Conservation (phyloP, 1,140 invertebrate genomes). For the Anthonomus grandis region DNA sequence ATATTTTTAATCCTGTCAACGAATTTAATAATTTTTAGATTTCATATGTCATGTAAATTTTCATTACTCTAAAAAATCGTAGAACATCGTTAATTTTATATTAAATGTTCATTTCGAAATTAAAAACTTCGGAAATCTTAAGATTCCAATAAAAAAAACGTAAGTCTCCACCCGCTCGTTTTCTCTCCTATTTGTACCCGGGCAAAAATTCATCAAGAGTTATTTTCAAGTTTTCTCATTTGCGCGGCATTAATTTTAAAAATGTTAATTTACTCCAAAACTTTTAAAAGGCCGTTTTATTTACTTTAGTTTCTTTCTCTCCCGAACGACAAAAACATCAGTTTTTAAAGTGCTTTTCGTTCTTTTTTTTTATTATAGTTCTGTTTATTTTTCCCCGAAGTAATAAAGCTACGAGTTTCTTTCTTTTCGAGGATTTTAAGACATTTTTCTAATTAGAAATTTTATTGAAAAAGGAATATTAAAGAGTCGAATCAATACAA, state of each 20-base stretch:
- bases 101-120: no score
- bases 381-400: no score
- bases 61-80: no score
- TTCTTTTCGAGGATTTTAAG: no score
- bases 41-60: no score
- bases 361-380: background rate
- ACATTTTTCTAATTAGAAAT: background rate
- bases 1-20: no score
- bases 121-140: no score
- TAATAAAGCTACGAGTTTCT: no score
- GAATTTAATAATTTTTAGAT: no score
- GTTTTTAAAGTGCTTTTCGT: conserved; percentile 7
- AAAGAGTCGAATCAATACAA: background rate
- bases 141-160: conserved; percentile 14
- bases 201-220: conserved; percentile 13
- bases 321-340: background rate
- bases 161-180: background rate
- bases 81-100: no score
- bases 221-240: conserved; percentile 23
- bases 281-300: conserved; percentile 15
- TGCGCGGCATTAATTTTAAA: conserved; percentile 24
- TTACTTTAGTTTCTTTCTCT: conserved; percentile 3
- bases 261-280: conserved; percentile 19
- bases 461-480: background rate
- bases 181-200: conserved; percentile 5